phyloP scores from a whole-genome alignment of 2,797 vertebrate genomes.

The Mareca strepera region DNA sequence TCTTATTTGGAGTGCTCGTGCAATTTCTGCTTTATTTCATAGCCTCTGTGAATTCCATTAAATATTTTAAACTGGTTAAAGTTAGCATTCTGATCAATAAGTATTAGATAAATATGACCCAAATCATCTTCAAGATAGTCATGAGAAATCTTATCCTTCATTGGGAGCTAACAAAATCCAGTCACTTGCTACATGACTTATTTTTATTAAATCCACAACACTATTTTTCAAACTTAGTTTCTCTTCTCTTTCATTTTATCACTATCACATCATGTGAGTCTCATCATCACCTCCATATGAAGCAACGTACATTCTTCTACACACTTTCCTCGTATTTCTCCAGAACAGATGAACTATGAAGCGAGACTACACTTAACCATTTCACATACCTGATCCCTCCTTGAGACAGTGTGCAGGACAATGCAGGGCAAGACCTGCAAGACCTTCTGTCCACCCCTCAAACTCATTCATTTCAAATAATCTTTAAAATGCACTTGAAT shows the following conservation, averaged over 20 bases:
- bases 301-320: background rate
- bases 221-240: background rate
- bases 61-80: conserved; percentile 17
- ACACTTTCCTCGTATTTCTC: background rate
- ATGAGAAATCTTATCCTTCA: background rate
- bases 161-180: background rate
- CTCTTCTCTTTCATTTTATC: background rate
- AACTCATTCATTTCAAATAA: background rate
- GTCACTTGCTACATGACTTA: background rate
- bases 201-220: background rate
- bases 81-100: conserved; percentile 37
- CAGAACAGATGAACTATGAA: background rate
- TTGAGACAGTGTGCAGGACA: background rate
- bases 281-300: background rate
- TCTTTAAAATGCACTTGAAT: background rate
- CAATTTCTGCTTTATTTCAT: conserved; percentile 26
- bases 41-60: conserved; percentile 5
- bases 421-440: background rate
- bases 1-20: conserved; percentile 9
- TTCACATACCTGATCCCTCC: background rate
- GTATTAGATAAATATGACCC: conserved; percentile 28
- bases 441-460: background rate
- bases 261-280: background rate
- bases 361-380: background rate
- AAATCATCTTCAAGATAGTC: background rate